A percentile compares a stretch with the other conserved stretches of the same genome.
Evolutionary conservation across 2,888 invertebrate species (phyloP).

Genomic region (Nectonema munidae): DNA sequence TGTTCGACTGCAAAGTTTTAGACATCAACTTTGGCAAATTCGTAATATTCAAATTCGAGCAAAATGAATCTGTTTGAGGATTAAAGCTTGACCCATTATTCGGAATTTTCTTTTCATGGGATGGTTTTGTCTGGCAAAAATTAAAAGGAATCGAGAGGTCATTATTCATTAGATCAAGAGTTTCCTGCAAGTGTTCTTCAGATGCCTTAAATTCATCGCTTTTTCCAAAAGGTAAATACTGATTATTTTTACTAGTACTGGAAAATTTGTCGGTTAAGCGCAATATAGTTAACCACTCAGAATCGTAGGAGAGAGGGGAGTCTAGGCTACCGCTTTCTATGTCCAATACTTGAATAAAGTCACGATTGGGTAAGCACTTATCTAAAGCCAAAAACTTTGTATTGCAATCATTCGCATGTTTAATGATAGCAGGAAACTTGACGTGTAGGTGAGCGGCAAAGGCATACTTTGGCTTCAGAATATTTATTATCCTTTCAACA

Average conservation of each 20-base stretch:
- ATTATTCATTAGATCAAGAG: conserved; percentile 33
- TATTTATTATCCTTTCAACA: conserved; percentile 42
- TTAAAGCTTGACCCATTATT: conserved; percentile 20
- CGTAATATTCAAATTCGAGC: conserved; percentile 33
- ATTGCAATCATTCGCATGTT: background rate
- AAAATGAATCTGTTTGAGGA: conserved; percentile 27
- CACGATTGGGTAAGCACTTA: conserved; percentile 58
- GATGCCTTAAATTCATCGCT: conserved; percentile 42
- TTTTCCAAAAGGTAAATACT: conserved; percentile 54
- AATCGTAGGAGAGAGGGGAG: conserved; percentile 36
- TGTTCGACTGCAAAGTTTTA: too few relatives aligned
- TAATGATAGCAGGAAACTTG: conserved; percentile 46
- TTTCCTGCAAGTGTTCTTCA: conserved; percentile 35
- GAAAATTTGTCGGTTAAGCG: conserved; percentile 54
- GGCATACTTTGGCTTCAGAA: conserved; percentile 57
- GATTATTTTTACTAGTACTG: conserved; percentile 34
- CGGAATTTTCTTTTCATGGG: conserved; percentile 25
- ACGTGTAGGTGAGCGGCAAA: conserved; percentile 88
- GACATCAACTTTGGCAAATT: conserved; percentile 32
- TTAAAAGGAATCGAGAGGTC: conserved; percentile 39
- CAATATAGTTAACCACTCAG: conserved; percentile 69
- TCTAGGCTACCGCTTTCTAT: too few relatives aligned
- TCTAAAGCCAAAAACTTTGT: conserved; percentile 76
- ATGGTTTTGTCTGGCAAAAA: conserved; percentile 41
- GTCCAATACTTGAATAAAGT: conserved; percentile 54